phyloP scores from a whole-genome alignment of 2,888 invertebrate genomes.

The Habrosyne pyritoides region DNA sequence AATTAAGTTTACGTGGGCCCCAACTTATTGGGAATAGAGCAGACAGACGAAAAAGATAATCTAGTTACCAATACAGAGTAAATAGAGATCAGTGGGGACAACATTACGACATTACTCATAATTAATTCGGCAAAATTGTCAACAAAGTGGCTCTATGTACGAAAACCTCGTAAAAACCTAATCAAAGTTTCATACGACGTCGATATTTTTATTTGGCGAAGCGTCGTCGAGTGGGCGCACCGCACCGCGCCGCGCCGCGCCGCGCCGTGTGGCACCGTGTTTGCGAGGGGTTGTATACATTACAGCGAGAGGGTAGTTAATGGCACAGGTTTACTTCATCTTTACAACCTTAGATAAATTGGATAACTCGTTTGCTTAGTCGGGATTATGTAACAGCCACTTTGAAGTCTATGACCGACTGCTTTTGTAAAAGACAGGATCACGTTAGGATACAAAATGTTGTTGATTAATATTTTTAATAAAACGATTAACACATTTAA shows the following conservation, averaged over 20 bases:
- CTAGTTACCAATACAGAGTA: too few relatives aligned
- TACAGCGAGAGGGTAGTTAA: neutral
- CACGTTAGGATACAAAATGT: too few relatives aligned
- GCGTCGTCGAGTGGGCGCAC: neutral
- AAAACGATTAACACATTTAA: too few relatives aligned
- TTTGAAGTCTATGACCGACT: too few relatives aligned
- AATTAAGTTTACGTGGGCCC: too few relatives aligned
- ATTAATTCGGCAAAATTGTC: slow-evolving; percentile 7
- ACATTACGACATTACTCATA: slow-evolving; percentile 4
- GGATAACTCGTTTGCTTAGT: neutral
- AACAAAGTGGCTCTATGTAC: slow-evolving; percentile 5
- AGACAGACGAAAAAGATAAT: too few relatives aligned
- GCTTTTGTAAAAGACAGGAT: too few relatives aligned
- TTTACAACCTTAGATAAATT: neutral
- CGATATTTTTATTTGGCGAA: slow-evolving; percentile 7
- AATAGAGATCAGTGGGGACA: too few relatives aligned
- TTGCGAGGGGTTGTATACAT: neutral
- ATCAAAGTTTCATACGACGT: slow-evolving; percentile 36
- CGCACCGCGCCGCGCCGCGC: too few relatives aligned
- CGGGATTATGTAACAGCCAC: neutral
- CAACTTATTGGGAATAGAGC: too few relatives aligned
- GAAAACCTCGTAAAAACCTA: slow-evolving; percentile 36
- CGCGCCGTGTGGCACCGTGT: too few relatives aligned
- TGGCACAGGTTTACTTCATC: neutral
- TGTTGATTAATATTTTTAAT: too few relatives aligned